Evolutionary conservation across 2,888 invertebrate genomes (phyloP), one percentile per base, ranked within the genome.

Genomic region (Oscheius onirici): DNA sequence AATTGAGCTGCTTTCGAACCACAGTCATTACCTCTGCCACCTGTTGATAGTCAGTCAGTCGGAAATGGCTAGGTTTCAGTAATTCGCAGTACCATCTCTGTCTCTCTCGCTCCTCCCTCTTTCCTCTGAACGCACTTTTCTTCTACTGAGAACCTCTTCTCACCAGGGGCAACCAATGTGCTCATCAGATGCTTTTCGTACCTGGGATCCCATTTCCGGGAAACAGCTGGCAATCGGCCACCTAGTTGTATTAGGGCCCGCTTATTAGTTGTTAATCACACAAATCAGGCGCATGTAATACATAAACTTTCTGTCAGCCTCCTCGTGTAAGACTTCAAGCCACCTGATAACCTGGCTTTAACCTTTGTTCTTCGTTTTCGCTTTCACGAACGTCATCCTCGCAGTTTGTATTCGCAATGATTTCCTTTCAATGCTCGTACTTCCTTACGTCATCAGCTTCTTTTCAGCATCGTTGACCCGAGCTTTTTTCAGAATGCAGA

Each of bases 11-110:
- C 43, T 28, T 41, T n/a, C 17, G 41, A 58, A 58, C 41, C 40
- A 58, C 11, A 22, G 55, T n/a, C 28, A 55, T 28, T 55, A 55
- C 15, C 28, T 55, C 55, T 24, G 43, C 41, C 58, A 41, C 58
- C 40, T 58, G 58, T 58, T 58, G 58, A 58, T 43, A 58, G 17
- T 20, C 41, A 58, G 17, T 41, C 20, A 43, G 40, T 58, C 22
- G 58, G 58, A 58, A 55, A 58, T 40, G 41, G 20, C 58, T 20
- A 58, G 5, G 10, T 40, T 28, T 28, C 2, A 28, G 26, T 28
- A 24, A 20, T 28, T n/a, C 55, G 13, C 22, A 28, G n/a, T 8
- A 28, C 2, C n/a, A n/a, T 20, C 24, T 58, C 58, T 58, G 3
- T 34, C 8, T 34, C 34, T 52, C 52, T 52, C 22, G 6, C 34